Percentiles rank a stretch among this genome's conserved stretches.
phyloP scores from a whole-genome alignment of 2,797 vertebrate genomes.

The Columba guinea region DNA sequence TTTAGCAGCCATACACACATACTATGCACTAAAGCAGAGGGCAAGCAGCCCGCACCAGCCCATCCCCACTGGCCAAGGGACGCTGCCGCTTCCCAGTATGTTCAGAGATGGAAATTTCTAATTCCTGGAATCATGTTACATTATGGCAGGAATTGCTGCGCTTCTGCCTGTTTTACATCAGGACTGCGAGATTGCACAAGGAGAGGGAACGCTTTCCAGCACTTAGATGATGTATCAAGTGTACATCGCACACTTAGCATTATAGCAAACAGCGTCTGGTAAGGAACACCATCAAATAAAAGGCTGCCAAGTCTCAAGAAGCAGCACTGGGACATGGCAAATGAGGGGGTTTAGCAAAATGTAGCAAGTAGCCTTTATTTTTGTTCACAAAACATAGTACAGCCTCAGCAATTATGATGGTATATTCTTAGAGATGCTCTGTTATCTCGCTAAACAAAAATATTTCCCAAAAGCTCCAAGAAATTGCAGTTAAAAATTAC shows the following conservation, averaged over 20 bases:
- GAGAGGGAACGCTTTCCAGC: slow-evolving; percentile 22
- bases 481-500: neutral
- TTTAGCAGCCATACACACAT: neutral
- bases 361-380: neutral
- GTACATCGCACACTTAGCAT: neutral
- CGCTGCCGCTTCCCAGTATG: slow-evolving; percentile 30
- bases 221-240: slow-evolving; percentile 30
- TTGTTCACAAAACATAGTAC: neutral
- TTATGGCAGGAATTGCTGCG: slow-evolving; percentile 29
- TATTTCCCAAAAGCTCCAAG: neutral
- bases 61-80: neutral
- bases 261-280: slow-evolving; percentile 6
- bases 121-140: slow-evolving; percentile 65
- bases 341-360: neutral
- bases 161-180: slow-evolving; percentile 71
- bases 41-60: neutral
- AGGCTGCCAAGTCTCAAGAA: neutral
- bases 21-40: neutral
- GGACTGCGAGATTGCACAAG: slow-evolving; percentile 29
- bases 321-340: neutral
- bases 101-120: slow-evolving; percentile 58
- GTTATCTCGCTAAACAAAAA: neutral
- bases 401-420: neutral
- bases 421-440: neutral
- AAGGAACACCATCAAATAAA: slow-evolving; percentile 50